phyloP scores from a whole-genome alignment of 2,888 invertebrate genomes.

The Elegia similella region DNA sequence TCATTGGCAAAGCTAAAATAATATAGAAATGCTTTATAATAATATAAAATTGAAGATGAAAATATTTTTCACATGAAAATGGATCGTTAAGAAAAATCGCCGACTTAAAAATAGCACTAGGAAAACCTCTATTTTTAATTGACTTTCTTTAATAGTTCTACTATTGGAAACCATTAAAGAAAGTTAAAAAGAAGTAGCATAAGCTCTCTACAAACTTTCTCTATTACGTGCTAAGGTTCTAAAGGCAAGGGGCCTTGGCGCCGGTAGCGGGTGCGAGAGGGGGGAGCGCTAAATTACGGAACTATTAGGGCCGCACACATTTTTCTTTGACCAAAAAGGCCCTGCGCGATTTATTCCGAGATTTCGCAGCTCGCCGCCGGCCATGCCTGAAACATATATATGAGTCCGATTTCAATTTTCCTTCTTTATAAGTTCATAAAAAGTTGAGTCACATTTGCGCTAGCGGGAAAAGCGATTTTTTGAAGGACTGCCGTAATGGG shows the following conservation, averaged over 20 bases:
- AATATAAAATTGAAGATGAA: no score
- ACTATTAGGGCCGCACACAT: constrained; percentile 4
- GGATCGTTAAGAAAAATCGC: no score
- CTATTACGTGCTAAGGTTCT: background rate
- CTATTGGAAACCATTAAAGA: no score
- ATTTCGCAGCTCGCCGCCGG: background rate
- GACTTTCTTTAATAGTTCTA: no score
- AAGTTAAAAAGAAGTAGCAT: no score
- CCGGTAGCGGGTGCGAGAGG: background rate
- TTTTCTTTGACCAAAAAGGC: constrained; percentile 4
- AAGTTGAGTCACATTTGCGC: background rate
- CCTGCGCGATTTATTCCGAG: constrained; percentile 3
- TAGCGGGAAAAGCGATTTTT: background rate
- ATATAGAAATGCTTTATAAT: no score
- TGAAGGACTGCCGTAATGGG: background rate
- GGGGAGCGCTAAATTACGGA: background rate
- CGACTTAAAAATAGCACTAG: no score
- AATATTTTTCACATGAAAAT: no score
- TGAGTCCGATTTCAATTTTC: background rate
- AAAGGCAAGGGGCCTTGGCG: background rate
- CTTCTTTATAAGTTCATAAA: background rate
- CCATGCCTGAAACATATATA: background rate
- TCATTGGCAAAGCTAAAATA: no score
- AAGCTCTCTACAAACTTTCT: background rate
- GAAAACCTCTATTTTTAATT: no score